phyloP scores from a whole-genome alignment of 1,140 invertebrate genomes.

The Idris sp. region DNA sequence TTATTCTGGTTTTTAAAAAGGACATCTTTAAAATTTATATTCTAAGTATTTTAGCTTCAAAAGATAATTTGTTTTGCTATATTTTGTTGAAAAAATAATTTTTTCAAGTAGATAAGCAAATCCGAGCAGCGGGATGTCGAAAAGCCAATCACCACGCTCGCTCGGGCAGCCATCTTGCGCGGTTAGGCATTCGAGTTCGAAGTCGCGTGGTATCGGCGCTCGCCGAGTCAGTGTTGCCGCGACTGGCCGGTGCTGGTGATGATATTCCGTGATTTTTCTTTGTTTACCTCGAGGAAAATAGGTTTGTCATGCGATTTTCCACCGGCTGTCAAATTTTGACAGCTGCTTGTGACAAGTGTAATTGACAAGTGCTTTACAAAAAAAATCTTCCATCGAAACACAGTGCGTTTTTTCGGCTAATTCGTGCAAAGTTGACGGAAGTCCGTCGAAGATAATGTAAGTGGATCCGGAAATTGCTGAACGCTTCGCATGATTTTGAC shows the following conservation, averaged over 20 bases:
- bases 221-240: slow-evolving; percentile 67
- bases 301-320: neutral
- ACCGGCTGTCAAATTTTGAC: neutral
- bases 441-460: too few species aligned
- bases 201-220: slow-evolving; percentile 71
- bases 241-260: slow-evolving; percentile 57
- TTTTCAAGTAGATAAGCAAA: slow-evolving; percentile 64
- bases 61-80: too few species aligned
- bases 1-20: too few species aligned
- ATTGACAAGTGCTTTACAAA: too few species aligned
- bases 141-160: slow-evolving; percentile 63
- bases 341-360: neutral
- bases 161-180: slow-evolving; percentile 72
- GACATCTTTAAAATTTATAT: too few species aligned
- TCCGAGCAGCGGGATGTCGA: slow-evolving; percentile 63
- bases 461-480: neutral
- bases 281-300: neutral
- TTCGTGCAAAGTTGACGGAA: neutral
- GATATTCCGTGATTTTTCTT: slow-evolving; percentile 29
- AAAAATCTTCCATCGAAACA: too few species aligned
- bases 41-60: too few species aligned
- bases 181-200: slow-evolving; percentile 70
- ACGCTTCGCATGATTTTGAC: slow-evolving; percentile 25
- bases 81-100: too few species aligned
- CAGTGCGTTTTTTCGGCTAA: neutral